Evolutionary conservation across 2,888 invertebrate species (phyloP).

Genomic region (Catonia carolina): DNA sequence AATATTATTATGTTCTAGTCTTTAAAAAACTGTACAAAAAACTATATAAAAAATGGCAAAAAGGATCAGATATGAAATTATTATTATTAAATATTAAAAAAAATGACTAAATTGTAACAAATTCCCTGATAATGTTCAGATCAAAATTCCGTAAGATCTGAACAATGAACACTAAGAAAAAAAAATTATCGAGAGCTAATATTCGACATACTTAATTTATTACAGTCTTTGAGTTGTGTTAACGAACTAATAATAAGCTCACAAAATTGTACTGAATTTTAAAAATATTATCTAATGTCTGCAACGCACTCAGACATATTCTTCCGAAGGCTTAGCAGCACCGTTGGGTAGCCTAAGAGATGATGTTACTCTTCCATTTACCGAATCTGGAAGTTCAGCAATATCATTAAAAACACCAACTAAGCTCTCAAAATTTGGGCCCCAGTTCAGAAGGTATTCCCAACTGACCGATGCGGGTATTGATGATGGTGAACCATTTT

Average conservation of each 20-base stretch:
- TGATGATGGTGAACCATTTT: constrained; percentile 67
- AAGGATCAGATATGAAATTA: not conserved
- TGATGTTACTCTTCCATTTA: constrained; percentile 63
- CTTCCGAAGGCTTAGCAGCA: constrained; percentile 80
- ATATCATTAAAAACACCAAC: constrained; percentile 96
- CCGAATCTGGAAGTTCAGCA: constrained; percentile 83
- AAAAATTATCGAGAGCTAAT: not conserved
- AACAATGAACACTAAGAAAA: constrained; percentile 16
- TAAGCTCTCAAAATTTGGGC: constrained; percentile 90
- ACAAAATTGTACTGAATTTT: constrained; percentile 20
- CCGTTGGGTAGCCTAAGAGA: constrained; percentile 68
- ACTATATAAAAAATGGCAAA: constrained; percentile 8
- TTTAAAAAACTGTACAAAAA: constrained; percentile 4
- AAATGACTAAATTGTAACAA: constrained; percentile 22
- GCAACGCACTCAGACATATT: constrained; percentile 60
- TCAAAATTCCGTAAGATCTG: constrained; percentile 21
- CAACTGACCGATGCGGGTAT: constrained; percentile 72
- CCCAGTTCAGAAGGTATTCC: constrained; percentile 94
- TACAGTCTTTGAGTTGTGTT: constrained; percentile 5
- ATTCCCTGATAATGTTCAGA: constrained; percentile 23
- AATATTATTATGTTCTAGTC: constrained; percentile 15
- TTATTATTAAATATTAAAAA: constrained; percentile 16
- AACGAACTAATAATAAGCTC: constrained; percentile 12
- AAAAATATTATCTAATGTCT: constrained; percentile 4
- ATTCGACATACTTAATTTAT: constrained; percentile 11